Evolutionary conservation across 1,140 invertebrate genomes (phyloP).

Genomic region (Zaprionus camerounensis): DNA sequence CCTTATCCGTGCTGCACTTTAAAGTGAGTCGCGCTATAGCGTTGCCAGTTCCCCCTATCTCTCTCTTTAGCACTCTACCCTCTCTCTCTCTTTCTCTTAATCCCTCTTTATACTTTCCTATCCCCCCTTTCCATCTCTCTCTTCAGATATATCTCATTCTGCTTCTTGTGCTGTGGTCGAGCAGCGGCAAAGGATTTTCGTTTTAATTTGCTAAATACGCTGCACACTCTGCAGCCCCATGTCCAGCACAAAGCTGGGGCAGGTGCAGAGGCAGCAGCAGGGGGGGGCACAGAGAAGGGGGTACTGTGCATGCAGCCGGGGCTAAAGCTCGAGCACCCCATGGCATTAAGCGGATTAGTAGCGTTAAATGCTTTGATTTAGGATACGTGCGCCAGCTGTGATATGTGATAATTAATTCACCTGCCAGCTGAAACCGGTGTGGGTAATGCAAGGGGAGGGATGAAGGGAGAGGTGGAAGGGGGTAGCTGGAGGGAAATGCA

Average conservation of each 20-base stretch:
- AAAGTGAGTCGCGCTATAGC: slow-evolving; percentile 31
- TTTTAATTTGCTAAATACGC: slow-evolving; percentile 78
- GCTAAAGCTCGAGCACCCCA: slow-evolving; percentile 25
- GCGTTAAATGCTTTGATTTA: slow-evolving; percentile 79
- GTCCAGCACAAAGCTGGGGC: slow-evolving; percentile 9
- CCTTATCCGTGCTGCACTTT: slow-evolving; percentile 43
- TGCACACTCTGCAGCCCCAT: slow-evolving; percentile 29
- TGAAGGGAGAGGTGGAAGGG: not conserved
- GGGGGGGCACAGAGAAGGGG: not conserved
- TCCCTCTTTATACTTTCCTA: not conserved
- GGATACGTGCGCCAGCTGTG: slow-evolving; percentile 69
- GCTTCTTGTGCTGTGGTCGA: not conserved
- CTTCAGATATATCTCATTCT: not conserved
- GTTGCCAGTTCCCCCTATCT: not conserved
- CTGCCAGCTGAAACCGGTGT: slow-evolving; percentile 39
- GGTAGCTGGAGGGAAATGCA: not conserved
- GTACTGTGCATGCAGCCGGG: slow-evolving; percentile 1
- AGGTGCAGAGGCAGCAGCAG: slow-evolving; percentile 14
- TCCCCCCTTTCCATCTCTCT: not conserved
- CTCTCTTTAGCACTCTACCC: not conserved
- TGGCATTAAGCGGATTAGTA: slow-evolving; percentile 75
- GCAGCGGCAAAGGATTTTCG: slow-evolving; percentile 52
- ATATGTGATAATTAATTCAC: slow-evolving; percentile 78
- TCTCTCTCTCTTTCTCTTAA: slow-evolving; percentile 10
- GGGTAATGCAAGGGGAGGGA: not conserved